These are phyloP conservation scores for Steatocranus sp. DNA, from an alignment of 2,797 vertebrate species.

Conservation along the genomic window DNA sequence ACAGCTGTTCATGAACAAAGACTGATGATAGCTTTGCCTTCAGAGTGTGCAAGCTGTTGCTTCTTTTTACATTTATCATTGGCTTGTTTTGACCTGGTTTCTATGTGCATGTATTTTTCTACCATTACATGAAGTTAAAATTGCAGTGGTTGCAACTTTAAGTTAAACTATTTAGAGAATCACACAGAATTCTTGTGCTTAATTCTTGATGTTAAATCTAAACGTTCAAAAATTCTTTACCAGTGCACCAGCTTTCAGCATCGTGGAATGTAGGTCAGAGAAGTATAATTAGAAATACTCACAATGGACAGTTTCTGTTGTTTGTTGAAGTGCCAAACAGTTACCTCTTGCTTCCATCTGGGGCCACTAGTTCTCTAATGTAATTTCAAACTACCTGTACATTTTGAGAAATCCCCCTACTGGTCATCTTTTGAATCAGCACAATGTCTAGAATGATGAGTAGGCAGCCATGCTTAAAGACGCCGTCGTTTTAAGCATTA, in stretches of 20 bases:
- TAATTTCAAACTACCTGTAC: background rate
- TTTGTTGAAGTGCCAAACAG: background rate
- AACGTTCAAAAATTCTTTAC: background rate
- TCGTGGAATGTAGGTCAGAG: conserved; percentile 14
- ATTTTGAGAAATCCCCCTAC: background rate
- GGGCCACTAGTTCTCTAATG: background rate
- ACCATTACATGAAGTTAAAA: background rate
- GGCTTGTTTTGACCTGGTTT: background rate
- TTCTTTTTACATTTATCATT: background rate
- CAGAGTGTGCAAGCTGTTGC: background rate
- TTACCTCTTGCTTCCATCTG: background rate
- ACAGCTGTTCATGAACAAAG: background rate
- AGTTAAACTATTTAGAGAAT: background rate
- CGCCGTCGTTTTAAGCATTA: background rate
- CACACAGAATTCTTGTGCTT: background rate
- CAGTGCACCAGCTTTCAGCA: background rate
- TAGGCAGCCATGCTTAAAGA: background rate
- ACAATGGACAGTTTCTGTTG: background rate
- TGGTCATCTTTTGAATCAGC: background rate
- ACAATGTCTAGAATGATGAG: background rate
- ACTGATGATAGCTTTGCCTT: background rate
- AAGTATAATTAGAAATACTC: background rate
- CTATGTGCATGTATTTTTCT: background rate
- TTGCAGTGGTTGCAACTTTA: background rate
- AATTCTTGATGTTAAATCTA: background rate